Evolutionary conservation across 2,113 vertebrate species (phyloP).

Genomic region (Paralichthys olivaceus): DNA sequence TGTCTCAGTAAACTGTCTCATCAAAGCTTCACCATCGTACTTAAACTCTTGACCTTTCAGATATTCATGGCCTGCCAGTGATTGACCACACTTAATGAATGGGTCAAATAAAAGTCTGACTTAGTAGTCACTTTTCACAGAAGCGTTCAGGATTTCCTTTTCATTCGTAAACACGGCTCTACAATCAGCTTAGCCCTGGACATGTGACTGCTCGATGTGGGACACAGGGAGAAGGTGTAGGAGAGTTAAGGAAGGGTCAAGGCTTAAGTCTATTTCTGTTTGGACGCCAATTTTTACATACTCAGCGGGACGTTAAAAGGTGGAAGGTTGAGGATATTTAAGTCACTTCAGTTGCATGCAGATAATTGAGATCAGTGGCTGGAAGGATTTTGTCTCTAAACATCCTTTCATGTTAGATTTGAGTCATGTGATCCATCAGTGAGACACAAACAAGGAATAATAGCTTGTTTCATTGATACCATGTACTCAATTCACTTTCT

Average conservation of each 20-base stretch:
- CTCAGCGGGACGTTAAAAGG: conserved; percentile 5
- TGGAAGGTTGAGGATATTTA: conserved; percentile 25
- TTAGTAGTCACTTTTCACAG: neutral
- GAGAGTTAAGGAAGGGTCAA: conserved; percentile 17
- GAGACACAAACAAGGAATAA: neutral
- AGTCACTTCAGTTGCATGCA: neutral
- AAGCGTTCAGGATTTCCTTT: conserved; percentile 1
- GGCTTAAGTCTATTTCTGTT: conserved; percentile 72
- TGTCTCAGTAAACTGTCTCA: neutral
- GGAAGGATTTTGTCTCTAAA: conserved; percentile 23
- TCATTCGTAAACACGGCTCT: conserved; percentile 33
- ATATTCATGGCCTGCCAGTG: neutral
- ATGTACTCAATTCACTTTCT: no score
- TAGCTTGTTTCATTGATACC: neutral
- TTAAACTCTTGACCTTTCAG: neutral
- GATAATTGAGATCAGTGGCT: conserved; percentile 29
- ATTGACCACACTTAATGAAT: neutral
- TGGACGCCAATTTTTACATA: conserved; percentile 5
- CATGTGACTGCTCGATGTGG: conserved; percentile 33
- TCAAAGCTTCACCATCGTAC: neutral
- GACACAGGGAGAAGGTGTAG: conserved; percentile 32
- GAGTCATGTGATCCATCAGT: neutral
- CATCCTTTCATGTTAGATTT: conserved; percentile 6
- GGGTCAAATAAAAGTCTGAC: neutral
- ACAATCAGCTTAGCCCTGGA: conserved; percentile 50